A percentile compares a stretch with the other conserved stretches of the same genome.
Conservation (phyloP, 2,888 invertebrate genomes). For the Hydraecia micacea region DNA sequence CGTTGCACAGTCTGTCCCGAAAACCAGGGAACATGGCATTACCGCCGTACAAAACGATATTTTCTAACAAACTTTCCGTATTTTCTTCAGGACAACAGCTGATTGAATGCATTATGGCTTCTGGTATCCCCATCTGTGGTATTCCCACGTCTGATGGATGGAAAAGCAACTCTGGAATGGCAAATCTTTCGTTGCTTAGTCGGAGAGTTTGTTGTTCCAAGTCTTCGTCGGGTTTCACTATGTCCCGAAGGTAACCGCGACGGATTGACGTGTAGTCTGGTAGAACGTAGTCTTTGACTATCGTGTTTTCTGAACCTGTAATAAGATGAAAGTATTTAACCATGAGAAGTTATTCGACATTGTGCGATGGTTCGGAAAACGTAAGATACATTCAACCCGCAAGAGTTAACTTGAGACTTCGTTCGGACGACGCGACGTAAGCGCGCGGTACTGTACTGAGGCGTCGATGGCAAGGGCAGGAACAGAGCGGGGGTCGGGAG, state of each 20-base stretch:
- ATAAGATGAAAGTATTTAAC: neutral
- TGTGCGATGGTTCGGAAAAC: neutral
- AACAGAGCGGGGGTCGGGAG: no score
- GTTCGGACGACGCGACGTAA: no score
- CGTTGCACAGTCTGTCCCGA: conserved; percentile 91
- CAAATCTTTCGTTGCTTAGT: conserved; percentile 98
- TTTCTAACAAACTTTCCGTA: conserved; percentile 94
- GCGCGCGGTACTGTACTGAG: no score
- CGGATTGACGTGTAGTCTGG: conserved; percentile 98
- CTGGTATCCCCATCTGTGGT: conserved; percentile 97
- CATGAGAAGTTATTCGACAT: neutral
- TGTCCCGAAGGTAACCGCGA: conserved; percentile 92
- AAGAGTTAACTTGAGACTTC: no score
- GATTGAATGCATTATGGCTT: conserved; percentile 95
- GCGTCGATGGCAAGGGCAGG: no score
- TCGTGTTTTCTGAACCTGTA: conserved; percentile 91
- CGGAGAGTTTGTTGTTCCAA: conserved; percentile 94
- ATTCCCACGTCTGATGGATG: conserved; percentile 98
- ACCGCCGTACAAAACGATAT: conserved; percentile 96
- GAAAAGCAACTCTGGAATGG: conserved; percentile 98
- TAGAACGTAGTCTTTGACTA: conserved; percentile 97
- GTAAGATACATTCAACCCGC: neutral
- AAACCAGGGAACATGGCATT: conserved; percentile 95
- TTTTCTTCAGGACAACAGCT: conserved; percentile 93
- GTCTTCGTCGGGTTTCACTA: conserved; percentile 83